Evolutionary conservation across 2,113 vertebrate species (phyloP), one percentile per base, ranked within the genome.

Genomic region (Rhinolophus sinicus): DNA sequence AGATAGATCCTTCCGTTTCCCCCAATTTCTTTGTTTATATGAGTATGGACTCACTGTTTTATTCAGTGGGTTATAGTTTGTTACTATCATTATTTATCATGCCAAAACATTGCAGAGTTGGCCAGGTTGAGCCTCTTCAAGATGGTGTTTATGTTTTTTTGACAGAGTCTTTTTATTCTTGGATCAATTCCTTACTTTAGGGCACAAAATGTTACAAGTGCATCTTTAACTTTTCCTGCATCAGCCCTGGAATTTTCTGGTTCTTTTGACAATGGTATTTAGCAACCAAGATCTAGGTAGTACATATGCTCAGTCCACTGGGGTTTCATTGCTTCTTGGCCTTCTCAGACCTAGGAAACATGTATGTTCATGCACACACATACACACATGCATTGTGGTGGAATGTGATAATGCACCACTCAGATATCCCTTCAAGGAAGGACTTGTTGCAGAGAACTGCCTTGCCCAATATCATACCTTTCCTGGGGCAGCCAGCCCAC

Each of bases 251-350:
- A 90, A 83, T 40, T 67, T 91, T 73, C 76, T 5, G 52, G 30
- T 40, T 73, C 35, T 65, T 92, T 81, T 72, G 70, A 92, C 38
- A 86, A 95, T n/a, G 12, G 65, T 62, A 21, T 93, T 91, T 97
- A 90, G 56, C 26, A 56, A 47, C 30, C 11, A 58, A 44, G 24
- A 80, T 80, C 24, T 67, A 35, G 28, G 56, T 18, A 75, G 24
- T 47, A n/a, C 11, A 50, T 50, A 3, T 86, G 60, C 19, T 91
- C 22, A 62, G 62, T 70, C 22, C 54, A 2, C 3, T 85, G 84
- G 35, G 5, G 6, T 92, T 95, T 91, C 38, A 15, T 75, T 91
- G 38, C 28, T 70, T n/a, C 24, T 80, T 30, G 30, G 8, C 14
- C 33, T 93, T 93, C n/a, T 72, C 67, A 88, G 60, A 95, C 19